Percentiles rank a stretch among this genome's conserved stretches.
Conservation (phyloP, 2,888 invertebrate species). For the Temnothorax rugatulus region DNA sequence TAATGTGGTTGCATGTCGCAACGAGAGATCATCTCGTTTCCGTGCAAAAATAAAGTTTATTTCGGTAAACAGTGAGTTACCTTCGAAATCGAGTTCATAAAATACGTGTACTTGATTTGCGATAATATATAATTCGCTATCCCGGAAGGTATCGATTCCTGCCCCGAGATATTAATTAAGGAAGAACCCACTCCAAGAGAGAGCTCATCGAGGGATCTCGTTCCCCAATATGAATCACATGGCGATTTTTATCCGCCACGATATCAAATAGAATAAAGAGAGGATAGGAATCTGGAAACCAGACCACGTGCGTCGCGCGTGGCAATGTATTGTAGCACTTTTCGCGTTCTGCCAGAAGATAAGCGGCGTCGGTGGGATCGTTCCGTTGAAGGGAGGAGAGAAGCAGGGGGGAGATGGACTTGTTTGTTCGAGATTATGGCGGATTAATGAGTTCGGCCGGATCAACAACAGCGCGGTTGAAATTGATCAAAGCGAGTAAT, state of each 20-base stretch:
- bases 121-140: not conserved
- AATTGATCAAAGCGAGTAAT: constrained; percentile 41
- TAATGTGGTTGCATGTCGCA: not conserved
- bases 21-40: not conserved
- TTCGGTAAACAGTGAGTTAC: not conserved
- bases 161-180: not conserved
- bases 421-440: constrained; percentile 57
- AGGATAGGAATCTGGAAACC: not conserved
- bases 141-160: not conserved
- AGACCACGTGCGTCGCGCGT: constrained; percentile 9
- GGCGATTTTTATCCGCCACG: constrained; percentile 7
- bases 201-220: not conserved
- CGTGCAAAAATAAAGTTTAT: constrained; percentile 12
- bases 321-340: not conserved
- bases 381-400: constrained; percentile 1
- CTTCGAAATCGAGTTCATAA: not conserved
- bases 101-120: not conserved
- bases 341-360: constrained; percentile 25
- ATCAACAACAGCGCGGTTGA: constrained; percentile 50
- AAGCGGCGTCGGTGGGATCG: constrained; percentile 13
- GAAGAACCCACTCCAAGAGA: not conserved
- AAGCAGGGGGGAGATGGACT: constrained; percentile 4
- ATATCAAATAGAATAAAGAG: constrained; percentile 21
- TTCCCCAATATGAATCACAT: not conserved
- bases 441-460: constrained; percentile 54